Conservation (phyloP, 2,797 vertebrate genomes). For the Enteromius argenteus region DNA sequence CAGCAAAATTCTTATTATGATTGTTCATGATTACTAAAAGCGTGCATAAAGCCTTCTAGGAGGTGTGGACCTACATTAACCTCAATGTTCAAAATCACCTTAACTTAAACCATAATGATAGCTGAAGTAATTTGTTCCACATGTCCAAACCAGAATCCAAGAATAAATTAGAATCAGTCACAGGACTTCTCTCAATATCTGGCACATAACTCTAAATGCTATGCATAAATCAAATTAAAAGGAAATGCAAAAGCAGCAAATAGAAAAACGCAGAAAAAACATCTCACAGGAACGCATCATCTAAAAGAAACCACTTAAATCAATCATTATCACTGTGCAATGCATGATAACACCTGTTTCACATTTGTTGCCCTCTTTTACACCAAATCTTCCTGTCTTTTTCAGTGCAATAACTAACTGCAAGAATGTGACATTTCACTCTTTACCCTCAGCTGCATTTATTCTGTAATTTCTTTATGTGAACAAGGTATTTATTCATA, state of each 20-base stretch:
- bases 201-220: background rate
- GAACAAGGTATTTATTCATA: background rate
- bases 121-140: conserved; percentile 29
- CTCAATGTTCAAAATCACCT: conserved; percentile 14
- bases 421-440: background rate
- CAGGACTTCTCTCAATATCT: background rate
- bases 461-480: background rate
- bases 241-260: background rate
- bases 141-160: conserved; percentile 10
- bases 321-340: background rate
- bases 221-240: background rate
- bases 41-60: background rate
- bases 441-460: background rate
- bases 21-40: background rate
- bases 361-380: background rate
- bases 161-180: conserved; percentile 25
- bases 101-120: conserved; percentile 24
- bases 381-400: background rate
- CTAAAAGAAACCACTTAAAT: background rate
- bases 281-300: background rate
- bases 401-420: conserved; percentile 3
- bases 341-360: background rate
- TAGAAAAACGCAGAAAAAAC: background rate
- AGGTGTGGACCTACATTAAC: conserved; percentile 10
- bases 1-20: conserved; percentile 3